phyloP scores from a whole-genome alignment of 2,113 vertebrate species.

The Catharus fuscescens region DNA sequence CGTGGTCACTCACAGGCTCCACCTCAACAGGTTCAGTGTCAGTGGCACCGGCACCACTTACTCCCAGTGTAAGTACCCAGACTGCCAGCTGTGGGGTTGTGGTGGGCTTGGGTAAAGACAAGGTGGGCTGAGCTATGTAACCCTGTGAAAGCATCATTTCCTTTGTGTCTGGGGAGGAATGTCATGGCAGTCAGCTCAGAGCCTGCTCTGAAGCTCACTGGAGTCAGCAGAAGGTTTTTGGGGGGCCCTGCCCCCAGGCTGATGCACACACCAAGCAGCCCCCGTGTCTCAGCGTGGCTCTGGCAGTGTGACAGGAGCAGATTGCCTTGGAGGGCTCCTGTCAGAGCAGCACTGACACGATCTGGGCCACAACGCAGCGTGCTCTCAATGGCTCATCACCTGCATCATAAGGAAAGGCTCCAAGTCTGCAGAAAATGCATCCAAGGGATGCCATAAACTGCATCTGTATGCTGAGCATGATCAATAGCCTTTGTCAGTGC shows the following conservation, averaged over 20 bases:
- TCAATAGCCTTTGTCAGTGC: not conserved
- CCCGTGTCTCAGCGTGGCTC: fast-evolving
- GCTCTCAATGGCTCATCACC: not conserved
- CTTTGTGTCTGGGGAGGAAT: not conserved
- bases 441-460: not conserved
- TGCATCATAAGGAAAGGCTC: not conserved
- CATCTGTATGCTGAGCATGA: not conserved
- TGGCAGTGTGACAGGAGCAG: not conserved
- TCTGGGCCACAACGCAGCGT: not conserved
- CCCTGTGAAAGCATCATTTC: not conserved
- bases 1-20: conserved; percentile 93
- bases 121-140: not conserved
- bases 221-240: not conserved
- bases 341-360: not conserved
- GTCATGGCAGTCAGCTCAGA: not conserved
- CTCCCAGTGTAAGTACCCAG: conserved; percentile 87
- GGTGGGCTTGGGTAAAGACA: not conserved
- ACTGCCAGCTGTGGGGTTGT: not conserved
- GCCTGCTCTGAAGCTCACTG: not conserved
- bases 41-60: conserved; percentile 90
- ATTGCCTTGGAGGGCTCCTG: not conserved
- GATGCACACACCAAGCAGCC: not conserved
- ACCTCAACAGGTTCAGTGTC: conserved; percentile 96
- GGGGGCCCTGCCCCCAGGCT: not conserved
- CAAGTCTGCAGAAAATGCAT: not conserved